phyloP scores from a whole-genome alignment of 2,888 invertebrate species.

The Luperina testacea region DNA sequence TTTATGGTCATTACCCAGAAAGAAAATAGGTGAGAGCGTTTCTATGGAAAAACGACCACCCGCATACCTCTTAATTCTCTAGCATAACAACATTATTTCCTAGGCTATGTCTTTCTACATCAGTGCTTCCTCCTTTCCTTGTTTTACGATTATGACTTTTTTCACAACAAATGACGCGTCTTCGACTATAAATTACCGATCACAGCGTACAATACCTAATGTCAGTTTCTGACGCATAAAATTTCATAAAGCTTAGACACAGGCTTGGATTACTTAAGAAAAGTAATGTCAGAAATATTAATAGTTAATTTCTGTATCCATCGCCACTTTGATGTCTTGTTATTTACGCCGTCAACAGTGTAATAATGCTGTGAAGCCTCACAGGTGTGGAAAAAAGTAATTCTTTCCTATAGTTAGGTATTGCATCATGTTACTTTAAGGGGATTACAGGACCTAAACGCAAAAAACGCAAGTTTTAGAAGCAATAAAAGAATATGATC shows the following conservation, averaged over 20 bases:
- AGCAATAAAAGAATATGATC: too few species aligned
- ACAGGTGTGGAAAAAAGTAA: too few species aligned
- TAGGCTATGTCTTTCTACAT: constrained; percentile 44
- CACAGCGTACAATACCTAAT: constrained; percentile 56
- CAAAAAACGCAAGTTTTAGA: too few species aligned
- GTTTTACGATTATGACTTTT: constrained; percentile 61
- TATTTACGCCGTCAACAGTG: neutral
- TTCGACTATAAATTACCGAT: neutral
- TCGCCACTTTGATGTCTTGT: neutral
- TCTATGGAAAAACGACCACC: too few species aligned
- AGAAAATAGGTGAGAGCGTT: too few species aligned
- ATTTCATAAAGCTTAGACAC: constrained; percentile 10
- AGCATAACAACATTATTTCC: neutral
- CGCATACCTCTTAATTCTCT: neutral
- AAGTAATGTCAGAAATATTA: too few species aligned
- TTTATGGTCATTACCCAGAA: too few species aligned
- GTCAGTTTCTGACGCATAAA: constrained; percentile 44
- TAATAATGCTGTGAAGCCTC: neutral
- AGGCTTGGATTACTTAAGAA: neutral
- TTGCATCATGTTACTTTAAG: too few species aligned
- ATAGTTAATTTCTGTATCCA: neutral
- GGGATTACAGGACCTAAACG: too few species aligned
- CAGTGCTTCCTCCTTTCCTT: constrained; percentile 48
- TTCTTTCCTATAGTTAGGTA: too few species aligned
- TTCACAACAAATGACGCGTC: constrained; percentile 44